These are phyloP conservation scores for Pygocentrus nattereri DNA, from an alignment of 2,797 vertebrate species.

Conservation along the genomic window DNA sequence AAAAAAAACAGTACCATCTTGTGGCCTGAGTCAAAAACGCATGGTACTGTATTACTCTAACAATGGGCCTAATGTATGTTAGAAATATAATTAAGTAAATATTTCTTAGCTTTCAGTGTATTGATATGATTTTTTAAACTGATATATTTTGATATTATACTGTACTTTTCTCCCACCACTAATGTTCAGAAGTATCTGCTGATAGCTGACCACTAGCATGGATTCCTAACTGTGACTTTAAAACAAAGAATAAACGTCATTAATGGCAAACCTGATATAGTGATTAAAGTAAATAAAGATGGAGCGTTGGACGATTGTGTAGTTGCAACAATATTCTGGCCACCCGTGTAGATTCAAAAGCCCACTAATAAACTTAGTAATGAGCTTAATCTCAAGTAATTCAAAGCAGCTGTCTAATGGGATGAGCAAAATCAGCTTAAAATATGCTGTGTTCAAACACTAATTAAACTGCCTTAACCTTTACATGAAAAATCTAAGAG, in stretches of 20 bases:
- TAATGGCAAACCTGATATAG: background rate
- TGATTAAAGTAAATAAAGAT: background rate
- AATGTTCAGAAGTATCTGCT: background rate
- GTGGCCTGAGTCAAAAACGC: background rate
- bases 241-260: background rate
- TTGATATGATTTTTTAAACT: background rate
- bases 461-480: background rate
- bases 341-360: background rate
- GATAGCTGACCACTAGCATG: background rate
- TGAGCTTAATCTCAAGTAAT: constrained; percentile 11
- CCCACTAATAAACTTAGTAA: constrained; percentile 4
- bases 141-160: background rate
- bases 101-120: background rate
- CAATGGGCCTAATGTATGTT: background rate
- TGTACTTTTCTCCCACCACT: background rate
- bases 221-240: too few relatives aligned
- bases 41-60: background rate
- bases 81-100: background rate
- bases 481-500: background rate
- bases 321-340: background rate
- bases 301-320: background rate
- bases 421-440: constrained; percentile 16
- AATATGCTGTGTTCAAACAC: constrained; percentile 17
- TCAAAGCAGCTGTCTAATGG: constrained; percentile 1
- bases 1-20: background rate